Percentiles rank a stretch among this genome's conserved stretches.
Conservation (phyloP, 2,797 vertebrate genomes). For the Parotocinclus haroldoi region DNA sequence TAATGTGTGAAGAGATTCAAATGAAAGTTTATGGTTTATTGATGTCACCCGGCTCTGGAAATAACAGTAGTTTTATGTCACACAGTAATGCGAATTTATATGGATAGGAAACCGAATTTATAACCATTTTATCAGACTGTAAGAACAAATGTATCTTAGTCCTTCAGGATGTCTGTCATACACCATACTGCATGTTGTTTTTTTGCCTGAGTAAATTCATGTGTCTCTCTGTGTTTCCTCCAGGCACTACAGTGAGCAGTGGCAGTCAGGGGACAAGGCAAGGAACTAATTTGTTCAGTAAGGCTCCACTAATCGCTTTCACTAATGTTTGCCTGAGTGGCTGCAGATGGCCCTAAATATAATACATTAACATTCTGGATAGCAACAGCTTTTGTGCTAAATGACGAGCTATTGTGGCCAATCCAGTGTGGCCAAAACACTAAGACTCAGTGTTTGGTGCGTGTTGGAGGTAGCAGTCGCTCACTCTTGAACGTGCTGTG, state of each 20-base stretch:
- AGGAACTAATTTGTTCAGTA: constrained; percentile 89
- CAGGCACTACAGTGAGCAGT: constrained; percentile 79
- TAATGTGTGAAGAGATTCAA: too few species aligned
- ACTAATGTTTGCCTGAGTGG: constrained; percentile 55
- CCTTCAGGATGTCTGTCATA: too few species aligned
- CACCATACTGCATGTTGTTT: too few species aligned
- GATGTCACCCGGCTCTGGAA: too few species aligned
- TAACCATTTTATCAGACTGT: too few species aligned
- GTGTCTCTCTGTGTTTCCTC: constrained; percentile 49
- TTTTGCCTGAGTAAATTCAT: not conserved
- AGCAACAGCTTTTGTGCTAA: not conserved
- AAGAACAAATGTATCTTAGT: too few species aligned
- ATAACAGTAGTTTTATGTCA: too few species aligned
- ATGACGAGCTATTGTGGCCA: not conserved
- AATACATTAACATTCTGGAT: constrained; percentile 57
- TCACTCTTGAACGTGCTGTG: too few species aligned
- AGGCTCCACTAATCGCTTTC: constrained; percentile 68
- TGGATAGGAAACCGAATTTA: too few species aligned
- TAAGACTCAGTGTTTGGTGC: not conserved
- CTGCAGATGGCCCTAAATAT: constrained; percentile 43
- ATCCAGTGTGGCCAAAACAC: not conserved
- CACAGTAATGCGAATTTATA: too few species aligned
- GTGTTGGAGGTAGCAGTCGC: not conserved
- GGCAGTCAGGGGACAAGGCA: constrained; percentile 84
- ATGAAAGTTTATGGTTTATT: not conserved